Percentiles rank a stretch among this genome's conserved stretches.
These are phyloP conservation scores for Drosophila erecta DNA, from an alignment of 1,140 invertebrate species.

Conservation along the genomic window DNA sequence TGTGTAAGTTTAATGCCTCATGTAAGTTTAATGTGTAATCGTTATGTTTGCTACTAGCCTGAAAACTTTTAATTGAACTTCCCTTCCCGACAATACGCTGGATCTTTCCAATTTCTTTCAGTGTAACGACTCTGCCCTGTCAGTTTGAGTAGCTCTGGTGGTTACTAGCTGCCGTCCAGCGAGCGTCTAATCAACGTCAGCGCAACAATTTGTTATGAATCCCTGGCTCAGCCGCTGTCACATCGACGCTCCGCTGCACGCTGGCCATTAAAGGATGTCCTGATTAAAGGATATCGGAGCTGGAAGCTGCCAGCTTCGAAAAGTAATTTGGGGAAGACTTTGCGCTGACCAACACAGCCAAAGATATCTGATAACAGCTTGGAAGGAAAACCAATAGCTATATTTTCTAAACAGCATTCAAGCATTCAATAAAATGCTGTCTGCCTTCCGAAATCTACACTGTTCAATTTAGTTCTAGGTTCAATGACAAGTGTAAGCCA, in stretches of 20 bases:
- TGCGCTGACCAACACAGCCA: neutral
- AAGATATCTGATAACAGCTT: neutral
- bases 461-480: too few relatives aligned
- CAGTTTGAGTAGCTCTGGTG: conserved; percentile 38
- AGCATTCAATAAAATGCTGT: too few relatives aligned
- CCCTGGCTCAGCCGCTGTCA: conserved; percentile 43
- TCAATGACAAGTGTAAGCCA: too few relatives aligned
- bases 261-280: conserved; percentile 65
- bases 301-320: conserved; percentile 21
- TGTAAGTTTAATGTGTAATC: too few relatives aligned
- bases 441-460: too few relatives aligned
- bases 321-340: conserved; percentile 19
- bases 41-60: too few relatives aligned
- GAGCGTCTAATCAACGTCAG: conserved; percentile 72
- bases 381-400: too few relatives aligned
- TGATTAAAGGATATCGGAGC: conserved; percentile 7
- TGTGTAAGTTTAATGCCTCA: too few relatives aligned
- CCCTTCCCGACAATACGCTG: too few relatives aligned
- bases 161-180: conserved; percentile 21
- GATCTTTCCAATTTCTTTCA: neutral
- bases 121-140: conserved; percentile 26
- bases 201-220: conserved; percentile 77
- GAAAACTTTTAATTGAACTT: too few relatives aligned
- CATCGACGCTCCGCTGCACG: conserved; percentile 40
- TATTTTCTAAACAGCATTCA: too few relatives aligned